phyloP scores from a whole-genome alignment of 2,888 invertebrate species.

The Tachystola acroxantha region DNA sequence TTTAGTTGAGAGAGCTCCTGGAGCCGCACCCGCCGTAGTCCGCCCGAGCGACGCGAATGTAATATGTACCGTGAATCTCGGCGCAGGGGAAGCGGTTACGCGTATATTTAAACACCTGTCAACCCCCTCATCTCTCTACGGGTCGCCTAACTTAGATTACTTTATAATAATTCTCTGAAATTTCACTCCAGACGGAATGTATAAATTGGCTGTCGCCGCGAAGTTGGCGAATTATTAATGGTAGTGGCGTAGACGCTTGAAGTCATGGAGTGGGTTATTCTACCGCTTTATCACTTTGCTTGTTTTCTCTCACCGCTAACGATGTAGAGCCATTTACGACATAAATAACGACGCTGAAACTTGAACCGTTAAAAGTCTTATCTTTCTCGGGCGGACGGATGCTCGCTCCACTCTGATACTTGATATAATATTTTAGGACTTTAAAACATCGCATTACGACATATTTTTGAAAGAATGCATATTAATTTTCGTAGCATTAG shows the following conservation, averaged over 20 bases:
- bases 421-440: slow-evolving; percentile 20
- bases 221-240: slow-evolving; percentile 60
- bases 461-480: slow-evolving; percentile 5
- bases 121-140: slow-evolving; percentile 51
- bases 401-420: slow-evolving; percentile 24
- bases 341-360: slow-evolving; percentile 46
- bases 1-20: slow-evolving; percentile 41
- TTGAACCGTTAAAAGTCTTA: slow-evolving; percentile 47
- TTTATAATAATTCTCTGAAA: slow-evolving; percentile 66
- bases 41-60: slow-evolving; percentile 43
- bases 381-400: slow-evolving; percentile 36
- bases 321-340: slow-evolving; percentile 48
- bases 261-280: slow-evolving; percentile 42
- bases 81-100: slow-evolving; percentile 39
- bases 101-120: slow-evolving; percentile 70
- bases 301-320: slow-evolving; percentile 41
- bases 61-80: slow-evolving; percentile 40
- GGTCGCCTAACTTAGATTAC: slow-evolving; percentile 71
- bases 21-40: slow-evolving; percentile 25
- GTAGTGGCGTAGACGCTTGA: slow-evolving; percentile 30
- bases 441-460: slow-evolving; percentile 10
- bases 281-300: slow-evolving; percentile 49
- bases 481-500: not conserved
- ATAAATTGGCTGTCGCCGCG: slow-evolving; percentile 59
- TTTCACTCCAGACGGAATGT: slow-evolving; percentile 57